Evolutionary conservation across 2,797 vertebrate species (phyloP).

Genomic region (Cheracebus regulus): DNA sequence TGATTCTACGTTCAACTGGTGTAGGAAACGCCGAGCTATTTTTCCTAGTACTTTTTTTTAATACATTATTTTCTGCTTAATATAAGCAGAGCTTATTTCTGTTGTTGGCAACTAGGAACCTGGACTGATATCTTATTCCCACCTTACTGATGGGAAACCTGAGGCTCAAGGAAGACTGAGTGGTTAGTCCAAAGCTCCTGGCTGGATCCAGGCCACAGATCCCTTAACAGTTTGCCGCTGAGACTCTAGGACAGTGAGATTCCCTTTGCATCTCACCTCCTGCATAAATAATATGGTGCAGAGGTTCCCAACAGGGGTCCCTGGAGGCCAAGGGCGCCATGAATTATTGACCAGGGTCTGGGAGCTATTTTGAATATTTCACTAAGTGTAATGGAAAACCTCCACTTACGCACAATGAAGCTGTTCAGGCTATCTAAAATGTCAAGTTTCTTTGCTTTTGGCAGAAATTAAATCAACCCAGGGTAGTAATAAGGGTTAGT

Average conservation of each 20-base stretch:
- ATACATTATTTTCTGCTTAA: background rate
- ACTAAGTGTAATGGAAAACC: background rate
- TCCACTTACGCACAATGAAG: background rate
- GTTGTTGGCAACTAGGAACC: background rate
- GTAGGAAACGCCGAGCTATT: background rate
- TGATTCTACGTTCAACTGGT: background rate
- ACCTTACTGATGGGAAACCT: background rate
- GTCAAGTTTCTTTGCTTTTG: conserved; percentile 45
- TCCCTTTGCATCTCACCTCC: background rate
- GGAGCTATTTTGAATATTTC: background rate
- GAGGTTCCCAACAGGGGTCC: background rate
- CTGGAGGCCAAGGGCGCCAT: background rate
- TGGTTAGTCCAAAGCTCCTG: background rate
- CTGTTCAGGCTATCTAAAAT: background rate
- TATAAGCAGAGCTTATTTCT: background rate
- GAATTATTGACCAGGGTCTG: background rate
- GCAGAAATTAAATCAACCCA: conserved; percentile 53
- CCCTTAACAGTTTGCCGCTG: background rate
- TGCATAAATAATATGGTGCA: fast-evolving
- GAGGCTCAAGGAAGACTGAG: background rate
- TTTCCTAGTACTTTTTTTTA: background rate
- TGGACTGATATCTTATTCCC: background rate
- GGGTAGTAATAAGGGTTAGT: background rate
- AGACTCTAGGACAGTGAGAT: background rate
- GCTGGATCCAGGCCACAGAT: too few species aligned